phyloP scores from a whole-genome alignment of 2,888 invertebrate species.

The Leuctra nigra region DNA sequence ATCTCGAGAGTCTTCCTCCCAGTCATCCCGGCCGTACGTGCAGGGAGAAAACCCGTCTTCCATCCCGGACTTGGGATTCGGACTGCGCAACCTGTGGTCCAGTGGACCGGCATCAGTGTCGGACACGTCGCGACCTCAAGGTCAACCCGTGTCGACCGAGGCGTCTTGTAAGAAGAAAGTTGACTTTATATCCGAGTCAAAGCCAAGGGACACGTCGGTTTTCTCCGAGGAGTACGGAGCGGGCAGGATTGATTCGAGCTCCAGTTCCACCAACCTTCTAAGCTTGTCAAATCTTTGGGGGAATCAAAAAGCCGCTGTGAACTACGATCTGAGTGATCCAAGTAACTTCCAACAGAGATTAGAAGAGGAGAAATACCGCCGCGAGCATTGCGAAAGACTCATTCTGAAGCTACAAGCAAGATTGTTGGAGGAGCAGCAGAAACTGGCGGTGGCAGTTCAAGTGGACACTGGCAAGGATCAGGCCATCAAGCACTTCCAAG shows the following conservation, averaged over 20 bases:
- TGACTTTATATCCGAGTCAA: constrained; percentile 11
- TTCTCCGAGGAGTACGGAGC: constrained; percentile 6
- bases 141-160: neutral
- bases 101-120: neutral
- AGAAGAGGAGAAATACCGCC: constrained; percentile 68
- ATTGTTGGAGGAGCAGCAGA: constrained; percentile 69
- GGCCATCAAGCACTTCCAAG: constrained; percentile 57
- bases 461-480: constrained; percentile 70
- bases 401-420: constrained; percentile 68
- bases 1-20: neutral
- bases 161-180: constrained; percentile 12
- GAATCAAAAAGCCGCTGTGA: constrained; percentile 35
- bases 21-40: neutral
- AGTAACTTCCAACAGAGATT: constrained; percentile 41
- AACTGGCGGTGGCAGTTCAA: constrained; percentile 67
- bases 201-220: neutral
- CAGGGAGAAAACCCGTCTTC: constrained; percentile 13
- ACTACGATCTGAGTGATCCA: constrained; percentile 32
- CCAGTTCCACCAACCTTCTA: constrained; percentile 35
- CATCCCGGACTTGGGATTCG: constrained; percentile 20
- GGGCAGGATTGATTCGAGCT: neutral
- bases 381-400: constrained; percentile 72
- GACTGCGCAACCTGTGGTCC: constrained; percentile 10
- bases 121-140: neutral
- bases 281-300: constrained; percentile 63